These are phyloP conservation scores for Channa maculata DNA, from an alignment of 2,113 vertebrate genomes.

Conservation along the genomic window DNA sequence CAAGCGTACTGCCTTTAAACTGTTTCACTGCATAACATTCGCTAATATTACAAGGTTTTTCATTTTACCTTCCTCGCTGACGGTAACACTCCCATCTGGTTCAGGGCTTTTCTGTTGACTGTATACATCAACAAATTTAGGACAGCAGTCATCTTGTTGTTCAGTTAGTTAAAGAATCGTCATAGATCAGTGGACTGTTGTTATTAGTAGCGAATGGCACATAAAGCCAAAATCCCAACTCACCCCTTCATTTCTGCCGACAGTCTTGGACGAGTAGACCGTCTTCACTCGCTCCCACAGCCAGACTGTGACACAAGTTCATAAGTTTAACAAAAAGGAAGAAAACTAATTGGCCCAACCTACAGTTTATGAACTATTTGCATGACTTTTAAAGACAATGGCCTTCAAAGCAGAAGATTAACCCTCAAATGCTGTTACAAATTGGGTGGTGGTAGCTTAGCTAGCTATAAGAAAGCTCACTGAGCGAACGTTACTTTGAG, in stretches of 20 bases:
- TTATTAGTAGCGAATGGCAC: constrained; percentile 26
- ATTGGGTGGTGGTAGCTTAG: constrained; percentile 9
- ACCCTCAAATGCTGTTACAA: background rate
- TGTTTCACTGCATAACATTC: background rate
- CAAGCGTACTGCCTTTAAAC: too few species aligned
- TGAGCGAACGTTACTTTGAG: background rate
- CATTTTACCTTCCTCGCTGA: constrained; percentile 82
- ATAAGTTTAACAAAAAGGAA: constrained; percentile 21
- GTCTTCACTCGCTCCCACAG: constrained; percentile 68
- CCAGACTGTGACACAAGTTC: constrained; percentile 54
- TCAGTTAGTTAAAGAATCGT: rapidly evolving
- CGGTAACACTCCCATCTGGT: constrained; percentile 74
- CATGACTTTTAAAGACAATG: background rate
- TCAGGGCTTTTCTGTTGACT: constrained; percentile 86
- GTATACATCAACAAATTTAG: constrained; percentile 23
- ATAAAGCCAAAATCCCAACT: constrained; percentile 4
- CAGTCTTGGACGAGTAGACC: constrained; percentile 59
- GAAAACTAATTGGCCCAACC: background rate
- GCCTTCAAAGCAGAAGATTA: background rate
- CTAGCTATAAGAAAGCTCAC: constrained; percentile 10
- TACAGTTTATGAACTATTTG: rapidly evolving
- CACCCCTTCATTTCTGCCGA: constrained; percentile 78
- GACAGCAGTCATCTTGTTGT: background rate
- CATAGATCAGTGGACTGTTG: background rate
- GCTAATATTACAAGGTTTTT: background rate